A percentile compares a stretch with the other conserved stretches of the same genome.
These are phyloP conservation scores for Fringilla coelebs DNA, from an alignment of 2,797 vertebrate species.

Conservation along the genomic window DNA sequence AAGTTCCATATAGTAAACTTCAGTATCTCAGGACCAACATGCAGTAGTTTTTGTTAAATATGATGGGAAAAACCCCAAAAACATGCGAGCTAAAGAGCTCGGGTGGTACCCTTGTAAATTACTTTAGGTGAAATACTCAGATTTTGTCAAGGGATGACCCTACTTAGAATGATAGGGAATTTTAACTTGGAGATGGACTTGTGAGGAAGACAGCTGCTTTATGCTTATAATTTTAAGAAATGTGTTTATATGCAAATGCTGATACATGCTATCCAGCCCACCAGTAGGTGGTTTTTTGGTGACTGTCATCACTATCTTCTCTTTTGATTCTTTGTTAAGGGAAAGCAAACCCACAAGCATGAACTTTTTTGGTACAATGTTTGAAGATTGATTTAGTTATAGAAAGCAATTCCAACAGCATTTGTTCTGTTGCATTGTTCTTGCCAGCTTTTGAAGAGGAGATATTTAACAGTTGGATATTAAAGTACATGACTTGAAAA, in stretches of 20 bases:
- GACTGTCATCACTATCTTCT: conserved; percentile 46
- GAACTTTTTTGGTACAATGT: conserved; percentile 17
- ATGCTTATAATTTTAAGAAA: not conserved
- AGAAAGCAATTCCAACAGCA: conserved; percentile 18
- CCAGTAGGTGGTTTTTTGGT: conserved; percentile 21
- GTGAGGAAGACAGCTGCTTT: not conserved
- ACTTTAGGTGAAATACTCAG: not conserved
- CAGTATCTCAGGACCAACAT: not conserved
- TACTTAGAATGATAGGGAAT: not conserved
- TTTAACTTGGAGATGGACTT: not conserved
- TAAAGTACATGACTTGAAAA: not conserved
- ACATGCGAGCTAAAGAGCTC: not conserved
- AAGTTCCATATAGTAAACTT: not conserved
- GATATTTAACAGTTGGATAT: not conserved
- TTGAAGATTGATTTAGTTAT: conserved; percentile 15
- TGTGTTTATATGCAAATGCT: not conserved
- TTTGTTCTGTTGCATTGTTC: conserved; percentile 47
- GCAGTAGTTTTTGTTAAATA: not conserved
- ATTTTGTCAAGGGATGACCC: not conserved
- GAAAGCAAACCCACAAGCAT: conserved; percentile 45
- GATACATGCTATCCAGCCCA: not conserved
- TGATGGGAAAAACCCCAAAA: fast-evolving
- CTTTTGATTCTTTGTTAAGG: conserved; percentile 27
- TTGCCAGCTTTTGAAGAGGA: conserved; percentile 7
- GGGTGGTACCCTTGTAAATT: not conserved